phyloP scores from a whole-genome alignment of 2,888 invertebrate genomes.

The Lysandra bellargus region DNA sequence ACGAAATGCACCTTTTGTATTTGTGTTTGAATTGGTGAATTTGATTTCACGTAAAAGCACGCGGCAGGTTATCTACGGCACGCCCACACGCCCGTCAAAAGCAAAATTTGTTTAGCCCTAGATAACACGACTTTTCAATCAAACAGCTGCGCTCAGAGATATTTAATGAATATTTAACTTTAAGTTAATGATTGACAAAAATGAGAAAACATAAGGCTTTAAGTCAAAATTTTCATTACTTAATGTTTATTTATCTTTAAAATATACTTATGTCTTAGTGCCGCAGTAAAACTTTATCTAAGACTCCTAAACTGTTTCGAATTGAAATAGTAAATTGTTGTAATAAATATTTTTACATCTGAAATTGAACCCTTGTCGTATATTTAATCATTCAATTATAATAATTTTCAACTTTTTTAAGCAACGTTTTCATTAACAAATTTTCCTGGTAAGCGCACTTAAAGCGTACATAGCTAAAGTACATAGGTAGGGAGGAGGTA shows the following conservation, averaged over 20 bases:
- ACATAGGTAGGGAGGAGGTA: neutral
- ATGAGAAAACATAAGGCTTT: too few species aligned
- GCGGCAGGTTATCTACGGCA: neutral
- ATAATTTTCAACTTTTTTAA: neutral
- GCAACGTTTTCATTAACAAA: neutral
- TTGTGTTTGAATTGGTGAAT: neutral
- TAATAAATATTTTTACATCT: neutral
- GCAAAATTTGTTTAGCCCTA: neutral
- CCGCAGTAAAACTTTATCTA: too few species aligned
- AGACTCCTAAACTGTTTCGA: too few species aligned
- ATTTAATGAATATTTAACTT: too few species aligned
- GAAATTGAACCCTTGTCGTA: neutral
- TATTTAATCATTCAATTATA: neutral
- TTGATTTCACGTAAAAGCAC: neutral
- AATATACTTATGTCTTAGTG: too few species aligned
- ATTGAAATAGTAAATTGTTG: too few species aligned
- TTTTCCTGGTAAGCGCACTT: too few species aligned
- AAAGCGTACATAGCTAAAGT: neutral
- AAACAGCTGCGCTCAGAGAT: too few species aligned
- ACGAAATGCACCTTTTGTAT: neutral
- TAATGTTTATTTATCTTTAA: too few species aligned
- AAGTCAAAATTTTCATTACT: too few species aligned
- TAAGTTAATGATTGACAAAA: too few species aligned
- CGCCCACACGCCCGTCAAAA: neutral
- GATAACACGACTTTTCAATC: neutral